Conservation (phyloP, 2,113 vertebrate species). For the Octodon degus region DNA sequence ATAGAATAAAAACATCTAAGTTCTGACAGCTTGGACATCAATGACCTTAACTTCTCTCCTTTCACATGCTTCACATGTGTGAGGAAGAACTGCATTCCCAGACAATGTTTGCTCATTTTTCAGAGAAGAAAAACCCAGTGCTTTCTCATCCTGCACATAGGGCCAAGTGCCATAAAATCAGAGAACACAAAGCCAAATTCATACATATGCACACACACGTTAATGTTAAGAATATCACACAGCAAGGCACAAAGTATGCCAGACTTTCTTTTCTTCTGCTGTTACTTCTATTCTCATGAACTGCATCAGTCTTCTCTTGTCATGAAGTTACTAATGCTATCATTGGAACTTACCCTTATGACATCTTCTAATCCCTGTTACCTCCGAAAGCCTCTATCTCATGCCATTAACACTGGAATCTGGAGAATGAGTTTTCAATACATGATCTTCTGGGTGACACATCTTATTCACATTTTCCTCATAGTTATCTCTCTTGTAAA, state of each 20-base stretch:
- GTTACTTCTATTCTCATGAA: background rate
- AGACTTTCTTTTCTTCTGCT: background rate
- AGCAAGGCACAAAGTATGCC: too few relatives aligned
- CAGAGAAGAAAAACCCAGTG: background rate
- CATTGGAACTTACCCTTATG: too few relatives aligned
- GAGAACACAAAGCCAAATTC: background rate
- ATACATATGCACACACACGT: too few relatives aligned
- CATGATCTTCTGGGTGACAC: background rate
- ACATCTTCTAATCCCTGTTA: background rate
- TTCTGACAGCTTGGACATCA: background rate
- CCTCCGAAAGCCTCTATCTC: background rate
- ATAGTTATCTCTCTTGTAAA: background rate
- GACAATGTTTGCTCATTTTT: background rate
- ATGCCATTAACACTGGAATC: background rate
- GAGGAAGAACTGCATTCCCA: background rate
- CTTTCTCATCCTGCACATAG: background rate
- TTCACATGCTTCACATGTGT: background rate
- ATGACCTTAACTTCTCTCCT: background rate
- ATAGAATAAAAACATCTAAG: background rate
- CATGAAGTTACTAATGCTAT: background rate
- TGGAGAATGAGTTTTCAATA: background rate
- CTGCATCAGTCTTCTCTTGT: background rate
- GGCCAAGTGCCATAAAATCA: background rate
- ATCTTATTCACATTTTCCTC: background rate
- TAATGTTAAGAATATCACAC: background rate